A percentile compares a stretch with the other conserved stretches of the same genome.
phyloP scores from a whole-genome alignment of 2,113 vertebrate genomes.

The Cranoglanis bouderius region DNA sequence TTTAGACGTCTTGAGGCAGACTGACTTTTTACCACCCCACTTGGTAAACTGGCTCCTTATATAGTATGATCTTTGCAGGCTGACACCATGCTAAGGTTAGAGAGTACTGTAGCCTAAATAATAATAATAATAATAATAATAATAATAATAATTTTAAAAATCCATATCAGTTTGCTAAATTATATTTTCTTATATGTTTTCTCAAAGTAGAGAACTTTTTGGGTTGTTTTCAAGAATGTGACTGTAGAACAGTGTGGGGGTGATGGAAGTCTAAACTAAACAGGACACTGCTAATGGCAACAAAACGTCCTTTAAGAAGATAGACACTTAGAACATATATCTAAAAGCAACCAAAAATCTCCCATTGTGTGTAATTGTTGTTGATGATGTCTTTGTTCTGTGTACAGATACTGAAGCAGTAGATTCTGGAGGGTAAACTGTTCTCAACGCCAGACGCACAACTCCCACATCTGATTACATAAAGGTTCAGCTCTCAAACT shows the following conservation, averaged over 20 bases:
- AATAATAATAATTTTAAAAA: too few species aligned
- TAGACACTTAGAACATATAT: background rate
- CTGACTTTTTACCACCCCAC: background rate
- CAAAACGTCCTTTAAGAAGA: background rate
- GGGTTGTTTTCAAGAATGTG: background rate
- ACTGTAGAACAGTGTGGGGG: background rate
- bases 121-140: too few species aligned
- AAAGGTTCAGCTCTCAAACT: background rate
- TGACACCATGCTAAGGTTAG: background rate
- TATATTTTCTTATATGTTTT: background rate
- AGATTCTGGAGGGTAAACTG: background rate
- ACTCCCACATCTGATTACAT: constrained; percentile 21
- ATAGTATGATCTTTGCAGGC: background rate
- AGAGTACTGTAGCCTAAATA: background rate
- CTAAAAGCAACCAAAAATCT: background rate
- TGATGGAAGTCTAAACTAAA: background rate
- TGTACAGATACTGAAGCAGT: background rate
- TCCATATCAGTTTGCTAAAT: background rate
- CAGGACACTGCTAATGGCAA: background rate
- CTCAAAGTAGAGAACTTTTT: background rate
- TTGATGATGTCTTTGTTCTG: constrained; percentile 5
- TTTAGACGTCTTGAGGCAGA: background rate
- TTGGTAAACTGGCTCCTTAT: background rate
- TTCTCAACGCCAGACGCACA: background rate
- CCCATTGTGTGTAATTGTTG: background rate